These are phyloP conservation scores for Macrosiphum euphorbiae DNA, from an alignment of 2,888 invertebrate species.

Conservation along the genomic window DNA sequence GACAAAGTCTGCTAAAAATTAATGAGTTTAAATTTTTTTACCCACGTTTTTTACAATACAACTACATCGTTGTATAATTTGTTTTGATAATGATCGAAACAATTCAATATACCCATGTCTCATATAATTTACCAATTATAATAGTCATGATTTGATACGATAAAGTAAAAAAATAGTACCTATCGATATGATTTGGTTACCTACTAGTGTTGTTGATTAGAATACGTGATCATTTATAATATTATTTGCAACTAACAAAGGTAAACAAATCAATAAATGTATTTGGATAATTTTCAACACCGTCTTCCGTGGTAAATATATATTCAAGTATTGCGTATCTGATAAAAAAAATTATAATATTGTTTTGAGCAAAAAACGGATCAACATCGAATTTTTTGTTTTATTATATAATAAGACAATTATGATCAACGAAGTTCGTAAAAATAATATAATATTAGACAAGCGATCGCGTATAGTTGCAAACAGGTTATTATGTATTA, in stretches of 20 bases:
- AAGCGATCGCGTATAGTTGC: background rate
- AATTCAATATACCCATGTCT: background rate
- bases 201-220: background rate
- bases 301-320: background rate
- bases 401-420: background rate
- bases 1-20: background rate
- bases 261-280: background rate
- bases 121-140: background rate
- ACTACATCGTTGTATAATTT: background rate
- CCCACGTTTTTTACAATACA: background rate
- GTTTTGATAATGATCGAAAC: background rate
- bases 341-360: background rate
- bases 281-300: background rate
- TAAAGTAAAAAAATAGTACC: background rate
- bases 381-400: background rate
- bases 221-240: background rate
- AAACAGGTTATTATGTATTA: slow-evolving; percentile 31
- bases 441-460: background rate
- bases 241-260: background rate
- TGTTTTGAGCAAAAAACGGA: background rate
- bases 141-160: background rate
- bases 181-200: background rate
- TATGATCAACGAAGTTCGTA: background rate
- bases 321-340: background rate
- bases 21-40: background rate